Evolutionary conservation across 2,888 invertebrate genomes (phyloP), one percentile per base, ranked within the genome.

Genomic region (Pammene aurita): DNA sequence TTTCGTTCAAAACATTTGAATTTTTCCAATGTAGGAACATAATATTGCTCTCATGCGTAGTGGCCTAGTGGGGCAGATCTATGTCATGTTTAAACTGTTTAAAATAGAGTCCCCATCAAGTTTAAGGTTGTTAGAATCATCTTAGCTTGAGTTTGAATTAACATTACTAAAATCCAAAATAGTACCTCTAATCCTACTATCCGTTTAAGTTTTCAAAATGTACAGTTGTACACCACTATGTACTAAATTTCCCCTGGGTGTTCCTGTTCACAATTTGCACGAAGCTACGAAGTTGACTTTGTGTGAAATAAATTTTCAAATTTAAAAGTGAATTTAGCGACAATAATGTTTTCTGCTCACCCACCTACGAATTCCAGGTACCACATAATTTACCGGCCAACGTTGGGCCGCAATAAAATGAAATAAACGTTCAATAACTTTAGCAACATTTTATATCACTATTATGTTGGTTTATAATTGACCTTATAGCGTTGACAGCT

Each of bases 351-450:
- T 55, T 50, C 58, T 50, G n/a, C 26, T 2, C 26, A 26, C 58
- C 58, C 58, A 58, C 52, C 56, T 48, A 75, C 72, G 70, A 68
- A 72, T 72, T 75, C 68, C 68, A 68, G 74, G 71, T 66, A 73
- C 63, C 71, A 70, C 71, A 73, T 75, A 77, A 75, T 77, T 77
- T 72, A 74, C 73, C 69, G 35, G 55, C 48, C 62, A 18, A 4
- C 26, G 26, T 4, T 26, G 76, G 70, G 71, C 65, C 65, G 57
- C 46, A 60, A 74, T 77, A 74, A 79, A 80, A 77, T 78, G 79
- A 78, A 79, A 78, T 79, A 79, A 77, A 80, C 75, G 74, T 41
- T 7, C 18, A 35, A 14, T 18, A n/a, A 50, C 11, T 34, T 35
- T 34, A 14, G 14, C 26, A 41, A 38, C 7, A n/a, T 42, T 42